These are phyloP conservation scores for Benthosema pterotum DNA, from an alignment of 2,797 vertebrate species.

Conservation along the genomic window DNA sequence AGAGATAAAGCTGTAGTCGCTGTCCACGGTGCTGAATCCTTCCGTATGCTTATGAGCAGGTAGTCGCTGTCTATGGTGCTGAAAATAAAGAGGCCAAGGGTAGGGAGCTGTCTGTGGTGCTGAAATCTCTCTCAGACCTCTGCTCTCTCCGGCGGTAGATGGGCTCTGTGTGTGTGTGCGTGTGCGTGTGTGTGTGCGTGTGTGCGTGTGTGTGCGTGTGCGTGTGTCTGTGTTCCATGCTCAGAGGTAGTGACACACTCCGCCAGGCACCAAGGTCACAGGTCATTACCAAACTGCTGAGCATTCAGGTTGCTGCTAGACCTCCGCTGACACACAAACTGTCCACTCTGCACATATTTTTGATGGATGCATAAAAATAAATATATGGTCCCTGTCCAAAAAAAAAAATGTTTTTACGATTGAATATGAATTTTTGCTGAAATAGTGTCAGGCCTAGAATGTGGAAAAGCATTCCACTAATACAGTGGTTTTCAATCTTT, in stretches of 20 bases:
- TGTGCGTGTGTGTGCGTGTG: constrained; percentile 45
- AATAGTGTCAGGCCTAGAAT: too few relatives aligned
- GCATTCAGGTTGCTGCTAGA: constrained; percentile 17
- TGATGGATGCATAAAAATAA: constrained; percentile 29
- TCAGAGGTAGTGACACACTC: constrained; percentile 23
- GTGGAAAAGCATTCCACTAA: too few relatives aligned
- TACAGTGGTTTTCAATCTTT: too few relatives aligned
- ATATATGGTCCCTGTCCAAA: too few relatives aligned
- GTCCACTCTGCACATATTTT: constrained; percentile 28
- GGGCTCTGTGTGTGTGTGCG: not conserved
- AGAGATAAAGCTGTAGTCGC: too few relatives aligned
- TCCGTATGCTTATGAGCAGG: too few relatives aligned
- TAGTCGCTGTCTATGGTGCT: not conserved
- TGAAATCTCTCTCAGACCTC: too few relatives aligned
- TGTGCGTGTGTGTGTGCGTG: constrained; percentile 11
- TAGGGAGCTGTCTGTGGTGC: too few relatives aligned
- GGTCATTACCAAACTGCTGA: constrained; percentile 32
- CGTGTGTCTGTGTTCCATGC: not conserved
- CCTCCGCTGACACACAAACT: not conserved
- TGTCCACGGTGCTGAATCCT: not conserved
- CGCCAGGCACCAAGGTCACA: constrained; percentile 10
- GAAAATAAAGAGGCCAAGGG: not conserved
- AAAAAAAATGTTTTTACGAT: too few relatives aligned
- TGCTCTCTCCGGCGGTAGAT: too few relatives aligned
- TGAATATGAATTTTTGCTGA: too few relatives aligned